Evolutionary conservation across 92 coral and sea anemone species (phyloP), one percentile per base, ranked within the genome.

Genomic region (Zoanthus solanderi): DNA sequence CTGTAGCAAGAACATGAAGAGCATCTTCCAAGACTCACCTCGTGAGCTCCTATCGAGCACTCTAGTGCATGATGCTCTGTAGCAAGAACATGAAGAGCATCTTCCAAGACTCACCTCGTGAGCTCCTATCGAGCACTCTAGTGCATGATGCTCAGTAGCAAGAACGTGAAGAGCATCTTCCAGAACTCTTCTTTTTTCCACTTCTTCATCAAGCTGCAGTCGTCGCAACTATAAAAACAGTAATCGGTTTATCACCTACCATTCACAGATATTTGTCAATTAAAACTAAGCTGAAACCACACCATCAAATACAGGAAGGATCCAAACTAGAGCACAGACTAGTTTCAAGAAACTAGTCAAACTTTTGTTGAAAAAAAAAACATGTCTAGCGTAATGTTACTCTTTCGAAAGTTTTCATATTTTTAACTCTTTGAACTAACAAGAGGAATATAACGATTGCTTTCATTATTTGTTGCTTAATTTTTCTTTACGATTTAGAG

Each of bases 81-180:
- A 63, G 99, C 99, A 32, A 97, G 83, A 52, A 95, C 98, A 72
- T 95, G 98, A 17, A 97, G 96, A n/a, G 99, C 99, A 90, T 97
- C 99, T 89, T 97, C 99, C 83, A 95, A 88, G 6, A 65, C 87
- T 60, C 82, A 95, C 99, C 97, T 97, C 98, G 32, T 91, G 93
- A 46, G 92, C 93, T 44, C 96, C 98, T 42, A 97, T 77, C 10
- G 99, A 94, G 34, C 96, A 92, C 86, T 96, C 98, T 23, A 97
- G 88, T 76, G 98, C 98, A 78, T 95, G 99, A 82, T 97, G 98
- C 87, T 97, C 99, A 30, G 98, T 96, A 63, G 99, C 99, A 32
- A 97, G 83, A 52, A 97, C 99, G 76, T 97, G 99, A 17, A 97
- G 96, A n/a, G 99, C 99, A 90, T 97, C 99, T 89, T 97, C 99